Conservation (phyloP, 2,797 vertebrate species). For the Acridotheres tristis region DNA sequence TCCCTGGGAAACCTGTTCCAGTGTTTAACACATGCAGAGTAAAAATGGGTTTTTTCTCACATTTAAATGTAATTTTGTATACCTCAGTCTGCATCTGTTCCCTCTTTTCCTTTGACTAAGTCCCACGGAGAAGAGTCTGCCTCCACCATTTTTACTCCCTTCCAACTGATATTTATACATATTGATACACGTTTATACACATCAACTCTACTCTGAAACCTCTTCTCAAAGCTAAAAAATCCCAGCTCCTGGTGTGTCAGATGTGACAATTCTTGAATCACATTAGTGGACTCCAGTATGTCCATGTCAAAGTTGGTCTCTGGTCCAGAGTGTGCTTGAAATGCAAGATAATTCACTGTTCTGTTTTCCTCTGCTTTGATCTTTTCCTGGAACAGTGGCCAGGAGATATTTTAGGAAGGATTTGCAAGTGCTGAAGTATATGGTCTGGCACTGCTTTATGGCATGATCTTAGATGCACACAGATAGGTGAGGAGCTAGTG, state of each 20-base stretch:
- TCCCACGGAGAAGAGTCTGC: not conserved
- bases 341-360: not conserved
- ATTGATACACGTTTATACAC: not conserved
- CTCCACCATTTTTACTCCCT: not conserved
- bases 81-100: not conserved
- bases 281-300: not conserved
- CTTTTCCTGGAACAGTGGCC: not conserved
- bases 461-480: not conserved
- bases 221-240: not conserved
- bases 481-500: not conserved
- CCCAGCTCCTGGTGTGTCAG: not conserved
- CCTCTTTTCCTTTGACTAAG: not conserved
- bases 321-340: not conserved
- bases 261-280: not conserved
- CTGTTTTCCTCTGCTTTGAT: not conserved
- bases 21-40: not conserved
- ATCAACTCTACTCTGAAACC: not conserved
- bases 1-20: not conserved
- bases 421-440: not conserved
- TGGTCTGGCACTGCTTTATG: not conserved
- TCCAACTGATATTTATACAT: not conserved
- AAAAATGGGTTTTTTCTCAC: accelerated
- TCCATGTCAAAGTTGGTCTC: not conserved
- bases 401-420: not conserved
- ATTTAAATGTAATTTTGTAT: not conserved